Conservation (phyloP, 2,113 vertebrate genomes). For the Carettochelys insculpta region DNA sequence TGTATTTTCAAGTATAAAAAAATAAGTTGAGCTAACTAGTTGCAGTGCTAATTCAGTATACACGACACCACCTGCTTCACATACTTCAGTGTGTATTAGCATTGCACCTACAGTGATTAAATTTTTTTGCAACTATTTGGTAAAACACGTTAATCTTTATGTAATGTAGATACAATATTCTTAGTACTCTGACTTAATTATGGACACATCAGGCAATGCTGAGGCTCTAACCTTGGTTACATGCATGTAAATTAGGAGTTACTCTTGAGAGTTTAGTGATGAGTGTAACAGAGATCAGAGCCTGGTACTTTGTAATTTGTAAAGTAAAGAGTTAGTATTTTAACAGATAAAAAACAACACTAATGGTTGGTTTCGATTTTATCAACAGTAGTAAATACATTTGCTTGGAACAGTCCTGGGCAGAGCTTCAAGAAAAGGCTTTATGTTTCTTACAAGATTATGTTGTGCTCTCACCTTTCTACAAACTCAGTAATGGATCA, state of each 20-base stretch:
- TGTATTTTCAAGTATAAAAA: not conserved
- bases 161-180: not conserved
- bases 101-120: not conserved
- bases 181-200: not conserved
- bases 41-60: not conserved
- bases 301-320: not conserved
- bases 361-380: not conserved
- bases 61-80: not conserved
- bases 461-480: not conserved
- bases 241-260: not conserved
- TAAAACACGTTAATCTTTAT: not conserved
- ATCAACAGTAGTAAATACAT: not conserved
- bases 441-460: not conserved
- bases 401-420: not conserved
- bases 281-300: not conserved
- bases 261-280: not conserved
- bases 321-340: not conserved
- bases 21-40: not conserved
- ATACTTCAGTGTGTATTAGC: too few species aligned
- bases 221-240: not conserved
- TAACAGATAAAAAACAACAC: not conserved
- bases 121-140: not conserved
- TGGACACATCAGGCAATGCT: not conserved
- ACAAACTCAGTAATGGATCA: fast-evolving
- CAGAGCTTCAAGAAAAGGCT: not conserved